Evolutionary conservation across 2,888 invertebrate genomes (phyloP), one percentile per base, ranked within the genome.

Genomic region (Asteroscopus sphinx): DNA sequence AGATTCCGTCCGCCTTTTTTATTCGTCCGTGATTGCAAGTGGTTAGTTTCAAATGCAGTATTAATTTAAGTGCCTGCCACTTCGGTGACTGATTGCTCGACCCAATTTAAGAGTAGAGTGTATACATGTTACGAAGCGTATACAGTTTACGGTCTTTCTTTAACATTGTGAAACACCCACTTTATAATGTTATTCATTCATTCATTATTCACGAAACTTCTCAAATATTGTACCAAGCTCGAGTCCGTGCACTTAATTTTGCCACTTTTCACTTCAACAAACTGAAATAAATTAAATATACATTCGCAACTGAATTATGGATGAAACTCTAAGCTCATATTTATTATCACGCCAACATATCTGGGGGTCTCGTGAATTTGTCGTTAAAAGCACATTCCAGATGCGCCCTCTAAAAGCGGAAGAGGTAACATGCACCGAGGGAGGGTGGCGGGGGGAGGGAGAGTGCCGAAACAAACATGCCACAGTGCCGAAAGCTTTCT

Each of bases 391-490:
- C 80, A 48, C 69, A 69, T 76, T 65, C 68, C 83, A 83, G 81
- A 82, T 84, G 83, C 76, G 80, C 73, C 72, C 77, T 67, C 79
- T 81, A 77, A 82, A 81, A 80, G 81, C 73, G 64, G 74, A 73
- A 74, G 78, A 74, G 76, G 71, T 71, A 77, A 67, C 59, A 68
- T 76, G 77, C 76, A 72, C 58, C 47, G 48, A 46, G 64, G 48
- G 54, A 45, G 48, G 17, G 36, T 12, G 61, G 49, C 42, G 37
- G 32, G 17, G 57, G 52, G 47, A 32, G 42, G 59, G 57, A 73
- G 79, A 80, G 80, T 68, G 77, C 78, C 82, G 83, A 83, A 86
- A 85, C 87, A 87, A 88, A 87, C 86, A 85, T 75, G 77, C 74
- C 77, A 69, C 78, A 77, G 77, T 79, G 77, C 77, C 81, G 79